Evolutionary conservation across 2,797 vertebrate genomes (phyloP), one percentile per base, ranked within the genome.

Genomic region (Aphelocoma californica): DNA sequence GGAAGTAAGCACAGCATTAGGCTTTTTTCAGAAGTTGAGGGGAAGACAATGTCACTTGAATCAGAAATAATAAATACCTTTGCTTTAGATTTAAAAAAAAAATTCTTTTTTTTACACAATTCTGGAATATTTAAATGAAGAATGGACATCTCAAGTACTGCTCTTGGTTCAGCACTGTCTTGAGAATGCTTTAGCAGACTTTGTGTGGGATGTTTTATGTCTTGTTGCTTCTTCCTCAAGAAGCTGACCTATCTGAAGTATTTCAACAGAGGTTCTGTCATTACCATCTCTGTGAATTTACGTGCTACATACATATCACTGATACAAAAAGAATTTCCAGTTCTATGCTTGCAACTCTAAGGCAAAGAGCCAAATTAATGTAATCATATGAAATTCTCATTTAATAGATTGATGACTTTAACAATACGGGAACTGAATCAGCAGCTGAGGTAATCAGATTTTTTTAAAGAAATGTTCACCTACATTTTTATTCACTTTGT

Each of bases 341-440:
- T 96, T 97, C 81, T 97, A 10, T 96, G 93, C 95, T 96, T 97
- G 95, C 96, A 96, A 93, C 78, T 86, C 92, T 82, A 96, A 97
- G 96, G 81, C 95, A 98, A 96, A 97, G 97, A 97, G 92, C 92
- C 86, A 88, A 96, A 97, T 88, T 97, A 97, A 98, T 86, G 86
- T 98, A 98, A 98, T 97, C 94, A 83, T 98, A 86, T 98, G 95
- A 98, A 97, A 98, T 98, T 98, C 98, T 98, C 94, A 98, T 98
- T 98, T 98, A 98, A 97, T 98, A 98, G 98, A 98, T 98, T 98
- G 98, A 98, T 97, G 98, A 98, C 98, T 98, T 98, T 97, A 97
- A 97, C 98, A 98, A 97, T 98, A 95, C 97, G 97, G 98, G 97
- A 97, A 98, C 97, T 97, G 98, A 98, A 96, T 98, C 98, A 96